Conservation (phyloP, 2,888 invertebrate species). For the Lydus trimaculatus region DNA sequence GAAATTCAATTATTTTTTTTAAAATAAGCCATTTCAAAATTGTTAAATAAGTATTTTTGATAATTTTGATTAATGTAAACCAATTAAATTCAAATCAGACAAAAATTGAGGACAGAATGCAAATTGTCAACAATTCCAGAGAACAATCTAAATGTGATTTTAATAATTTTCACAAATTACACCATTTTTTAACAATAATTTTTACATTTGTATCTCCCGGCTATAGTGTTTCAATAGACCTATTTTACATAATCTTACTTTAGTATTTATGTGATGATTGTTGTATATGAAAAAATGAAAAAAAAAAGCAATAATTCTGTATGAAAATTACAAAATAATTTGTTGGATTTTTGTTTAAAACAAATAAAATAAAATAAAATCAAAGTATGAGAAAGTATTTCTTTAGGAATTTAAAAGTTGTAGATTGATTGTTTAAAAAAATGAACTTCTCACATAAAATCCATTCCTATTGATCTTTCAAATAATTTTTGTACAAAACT, state of each 20-base stretch:
- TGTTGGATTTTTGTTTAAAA: neutral
- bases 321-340: constrained; percentile 6
- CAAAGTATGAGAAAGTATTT: neutral
- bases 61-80: neutral
- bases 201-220: neutral
- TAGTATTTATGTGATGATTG: neutral
- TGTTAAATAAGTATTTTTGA: neutral
- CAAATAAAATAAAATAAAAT: neutral
- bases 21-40: no score
- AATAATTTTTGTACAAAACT: neutral
- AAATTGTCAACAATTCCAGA: neutral
- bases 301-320: neutral
- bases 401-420: neutral
- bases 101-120: neutral
- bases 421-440: no score
- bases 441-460: no score
- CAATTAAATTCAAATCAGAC: constrained; percentile 5
- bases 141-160: neutral
- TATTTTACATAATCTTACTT: neutral
- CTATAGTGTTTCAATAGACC: neutral
- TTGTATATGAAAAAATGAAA: neutral
- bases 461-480: no score
- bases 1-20: constrained; percentile 30
- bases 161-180: constrained; percentile 1
- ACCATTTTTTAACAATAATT: neutral